Evolutionary conservation across 2,113 vertebrate species (phyloP).

Genomic region (Ochotona princeps): DNA sequence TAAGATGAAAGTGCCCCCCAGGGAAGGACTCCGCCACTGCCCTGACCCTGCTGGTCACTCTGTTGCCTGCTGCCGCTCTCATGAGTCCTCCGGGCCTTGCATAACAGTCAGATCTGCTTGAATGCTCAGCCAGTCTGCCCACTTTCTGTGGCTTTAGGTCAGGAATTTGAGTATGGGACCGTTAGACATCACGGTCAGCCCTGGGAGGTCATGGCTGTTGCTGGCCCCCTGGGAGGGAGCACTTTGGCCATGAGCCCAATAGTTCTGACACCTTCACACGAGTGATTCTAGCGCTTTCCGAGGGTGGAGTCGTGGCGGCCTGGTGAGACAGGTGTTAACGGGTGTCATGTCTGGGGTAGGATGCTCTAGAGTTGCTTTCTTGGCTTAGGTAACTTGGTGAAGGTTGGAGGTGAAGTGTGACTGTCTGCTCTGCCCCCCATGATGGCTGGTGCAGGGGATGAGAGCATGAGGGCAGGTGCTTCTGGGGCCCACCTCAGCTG

Average conservation of each 20-base stretch:
- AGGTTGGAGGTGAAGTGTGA: too few relatives aligned
- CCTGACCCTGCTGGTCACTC: too few relatives aligned
- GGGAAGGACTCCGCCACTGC: too few relatives aligned
- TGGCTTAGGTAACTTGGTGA: not conserved
- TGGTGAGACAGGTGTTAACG: too few relatives aligned
- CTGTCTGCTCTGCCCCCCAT: not conserved
- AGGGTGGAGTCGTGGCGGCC: not conserved
- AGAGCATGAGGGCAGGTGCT: rapidly evolving
- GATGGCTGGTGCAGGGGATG: rapidly evolving
- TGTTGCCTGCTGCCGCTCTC: not conserved
- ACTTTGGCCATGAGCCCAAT: not conserved
- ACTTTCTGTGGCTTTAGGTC: not conserved
- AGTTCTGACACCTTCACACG: too few relatives aligned
- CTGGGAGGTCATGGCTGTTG: rapidly evolving
- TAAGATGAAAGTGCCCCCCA: too few relatives aligned
- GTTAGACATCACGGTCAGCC: not conserved
- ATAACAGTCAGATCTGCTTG: not conserved
- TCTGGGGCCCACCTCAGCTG: not conserved
- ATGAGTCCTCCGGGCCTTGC: not conserved
- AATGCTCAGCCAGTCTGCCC: rapidly evolving
- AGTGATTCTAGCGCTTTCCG: not conserved
- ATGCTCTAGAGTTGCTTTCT: not conserved
- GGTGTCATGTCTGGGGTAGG: rapidly evolving
- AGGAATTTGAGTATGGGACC: not conserved
- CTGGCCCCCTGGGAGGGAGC: rapidly evolving